Base-by-base conservation (phyloP, 2,797 vertebrate species). In the Limnodromus scolopaceus region DNA sequence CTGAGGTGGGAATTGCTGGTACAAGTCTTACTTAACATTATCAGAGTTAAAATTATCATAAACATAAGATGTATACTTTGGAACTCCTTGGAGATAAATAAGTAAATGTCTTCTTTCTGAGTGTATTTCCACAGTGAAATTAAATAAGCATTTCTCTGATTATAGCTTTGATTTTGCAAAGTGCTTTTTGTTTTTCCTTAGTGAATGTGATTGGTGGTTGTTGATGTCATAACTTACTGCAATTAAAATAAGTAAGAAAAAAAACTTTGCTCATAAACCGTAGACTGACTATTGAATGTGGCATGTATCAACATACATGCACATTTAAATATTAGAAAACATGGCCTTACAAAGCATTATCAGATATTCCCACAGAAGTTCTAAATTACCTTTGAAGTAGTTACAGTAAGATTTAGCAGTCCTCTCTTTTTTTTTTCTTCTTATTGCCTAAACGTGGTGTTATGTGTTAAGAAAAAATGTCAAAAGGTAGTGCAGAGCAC, bases 1-100 rank as follows among this genome's bases (percentile, higher is more conserved):
- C 99, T 80, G 99, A 99, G 98, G 99, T 99, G 93, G 98, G 95
- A 51, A 66, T 48, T 82, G 15, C 18, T 65, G 38, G 17, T 82
- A 53, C 13, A 75, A 20, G 75, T 70, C 38, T 82, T 38, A 24
- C 18, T 55, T 91, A 71, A 15, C 4, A 23, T 8, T 10, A 39
- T 13, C 28, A 55, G 13, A 55, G 32, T 80, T 77, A 84, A 81
- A 90, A 79, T 77, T 20, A 6, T 72, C 43, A 66, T 58, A 81
- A 87, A 60, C 6, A 9, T 54, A 45, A 77, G 38, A 48, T 38
- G 5, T 54, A 3, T 70, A 28, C 51, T 91, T 93, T 70, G 9
- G 23, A 88, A 81, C 11, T 61, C 24, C 17, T 70, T 61, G 25
- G 34, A 53, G 6, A 32, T 63, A 66, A 64, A 46, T 68, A 14